Conservation (phyloP, 2,113 vertebrate species). For the Ciconia boyciana region DNA sequence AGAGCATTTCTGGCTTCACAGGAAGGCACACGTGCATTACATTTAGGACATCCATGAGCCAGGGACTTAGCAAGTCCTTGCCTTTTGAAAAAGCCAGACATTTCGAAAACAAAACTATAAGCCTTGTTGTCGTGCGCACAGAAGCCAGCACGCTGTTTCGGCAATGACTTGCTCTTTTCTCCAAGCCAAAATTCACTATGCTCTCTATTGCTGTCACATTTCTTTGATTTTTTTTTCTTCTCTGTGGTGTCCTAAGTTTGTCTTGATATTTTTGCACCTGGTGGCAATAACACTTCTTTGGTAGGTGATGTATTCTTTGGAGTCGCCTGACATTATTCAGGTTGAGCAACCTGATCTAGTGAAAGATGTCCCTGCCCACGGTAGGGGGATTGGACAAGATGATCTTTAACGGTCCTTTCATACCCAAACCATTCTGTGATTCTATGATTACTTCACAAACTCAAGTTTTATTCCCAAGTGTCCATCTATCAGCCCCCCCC, state of each 20-base stretch:
- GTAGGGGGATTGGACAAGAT: not conserved
- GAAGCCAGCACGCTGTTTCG: not conserved
- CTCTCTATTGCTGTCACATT: not conserved
- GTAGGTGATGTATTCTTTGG: not conserved
- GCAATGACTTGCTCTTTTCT: not conserved
- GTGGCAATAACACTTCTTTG: not conserved
- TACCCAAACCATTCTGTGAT: not conserved
- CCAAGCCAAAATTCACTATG: not conserved
- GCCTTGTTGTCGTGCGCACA: not conserved
- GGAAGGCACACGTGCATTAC: not conserved
- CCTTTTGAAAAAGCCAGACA: not conserved
- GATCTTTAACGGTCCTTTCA: not conserved
- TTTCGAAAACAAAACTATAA: not conserved
- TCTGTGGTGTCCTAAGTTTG: not conserved
- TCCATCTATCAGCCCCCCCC: fast-evolving
- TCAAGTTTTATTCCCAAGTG: not conserved
- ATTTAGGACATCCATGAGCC: not conserved
- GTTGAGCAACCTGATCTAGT: not conserved
- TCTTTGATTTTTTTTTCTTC: not conserved
- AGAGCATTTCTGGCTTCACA: not conserved
- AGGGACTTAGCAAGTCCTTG: not conserved
- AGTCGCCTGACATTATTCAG: not conserved
- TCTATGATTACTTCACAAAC: not conserved
- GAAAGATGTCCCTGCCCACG: not conserved
- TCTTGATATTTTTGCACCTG: not conserved